Conservation (phyloP, 2,797 vertebrate species). For the Girardinus metallicus region DNA sequence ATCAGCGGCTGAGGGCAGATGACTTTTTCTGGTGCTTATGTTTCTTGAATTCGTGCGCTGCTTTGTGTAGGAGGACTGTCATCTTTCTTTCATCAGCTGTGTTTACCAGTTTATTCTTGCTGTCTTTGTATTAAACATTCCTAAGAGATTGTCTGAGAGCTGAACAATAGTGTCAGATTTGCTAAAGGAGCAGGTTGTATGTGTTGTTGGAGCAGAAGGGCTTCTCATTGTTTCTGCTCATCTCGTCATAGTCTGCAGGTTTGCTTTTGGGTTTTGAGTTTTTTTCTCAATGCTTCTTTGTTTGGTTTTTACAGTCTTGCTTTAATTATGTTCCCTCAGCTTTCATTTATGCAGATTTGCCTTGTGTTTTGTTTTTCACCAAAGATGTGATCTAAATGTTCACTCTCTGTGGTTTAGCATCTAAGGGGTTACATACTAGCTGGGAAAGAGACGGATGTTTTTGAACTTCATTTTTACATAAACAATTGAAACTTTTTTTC, state of each 20-base stretch:
- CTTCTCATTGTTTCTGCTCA: not conserved
- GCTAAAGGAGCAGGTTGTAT: not conserved
- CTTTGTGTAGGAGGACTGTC: not conserved
- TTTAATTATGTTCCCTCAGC: not conserved
- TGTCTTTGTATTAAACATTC: not conserved
- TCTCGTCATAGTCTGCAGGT: not conserved
- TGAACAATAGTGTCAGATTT: not conserved
- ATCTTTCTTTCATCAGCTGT: conserved; percentile 18
- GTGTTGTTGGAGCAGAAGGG: not conserved
- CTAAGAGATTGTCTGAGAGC: conserved; percentile 22
- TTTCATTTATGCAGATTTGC: not conserved
- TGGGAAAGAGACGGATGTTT: not conserved
- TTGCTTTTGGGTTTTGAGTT: not conserved
- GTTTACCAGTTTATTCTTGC: conserved; percentile 14
- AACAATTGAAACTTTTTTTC: not conserved
- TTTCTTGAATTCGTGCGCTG: not conserved
- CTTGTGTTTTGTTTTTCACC: not conserved
- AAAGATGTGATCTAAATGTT: not conserved
- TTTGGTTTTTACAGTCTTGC: not conserved
- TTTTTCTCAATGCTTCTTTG: not conserved
- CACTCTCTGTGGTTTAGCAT: not conserved
- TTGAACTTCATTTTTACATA: not conserved
- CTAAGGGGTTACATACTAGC: not conserved
- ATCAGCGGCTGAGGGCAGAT: conserved; percentile 29
- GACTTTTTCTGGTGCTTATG: conserved; percentile 4